Percentiles rank a stretch among this genome's conserved stretches.
phyloP scores from a whole-genome alignment of 2,888 invertebrate genomes.

The Thyatira batis region DNA sequence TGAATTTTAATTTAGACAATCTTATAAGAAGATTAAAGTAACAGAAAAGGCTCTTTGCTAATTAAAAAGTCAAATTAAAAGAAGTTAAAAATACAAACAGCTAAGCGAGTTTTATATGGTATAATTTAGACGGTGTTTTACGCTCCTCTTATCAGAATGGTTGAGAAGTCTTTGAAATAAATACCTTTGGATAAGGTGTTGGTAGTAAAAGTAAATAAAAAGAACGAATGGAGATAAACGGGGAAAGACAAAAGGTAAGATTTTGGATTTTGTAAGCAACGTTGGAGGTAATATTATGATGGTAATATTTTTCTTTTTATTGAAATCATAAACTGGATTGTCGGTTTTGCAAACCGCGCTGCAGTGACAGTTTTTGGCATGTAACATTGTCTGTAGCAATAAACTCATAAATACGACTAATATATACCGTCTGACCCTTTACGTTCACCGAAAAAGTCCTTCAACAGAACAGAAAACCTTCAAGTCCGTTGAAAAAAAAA shows the following conservation, averaged over 20 bases:
- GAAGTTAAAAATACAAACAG: constrained; percentile 44
- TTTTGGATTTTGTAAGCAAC: neutral
- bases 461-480: too few relatives aligned
- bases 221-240: neutral
- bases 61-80: constrained; percentile 75
- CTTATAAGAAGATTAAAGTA: constrained; percentile 70
- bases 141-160: neutral
- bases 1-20: constrained; percentile 71
- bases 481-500: too few relatives aligned
- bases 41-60: constrained; percentile 56
- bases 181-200: neutral
- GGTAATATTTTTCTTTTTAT: neutral
- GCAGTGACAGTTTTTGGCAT: too few relatives aligned
- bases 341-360: neutral
- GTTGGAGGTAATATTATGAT: neutral
- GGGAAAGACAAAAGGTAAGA: neutral
- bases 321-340: neutral
- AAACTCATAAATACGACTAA: too few relatives aligned
- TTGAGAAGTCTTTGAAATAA: neutral
- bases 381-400: too few relatives aligned
- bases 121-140: constrained; percentile 6
- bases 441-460: too few relatives aligned
- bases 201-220: neutral
- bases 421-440: too few relatives aligned
- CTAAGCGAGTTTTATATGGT: constrained; percentile 16